Conservation (phyloP, 35 echinoderm and acorn worm genomes). For the Lytechinus variegatus region DNA sequence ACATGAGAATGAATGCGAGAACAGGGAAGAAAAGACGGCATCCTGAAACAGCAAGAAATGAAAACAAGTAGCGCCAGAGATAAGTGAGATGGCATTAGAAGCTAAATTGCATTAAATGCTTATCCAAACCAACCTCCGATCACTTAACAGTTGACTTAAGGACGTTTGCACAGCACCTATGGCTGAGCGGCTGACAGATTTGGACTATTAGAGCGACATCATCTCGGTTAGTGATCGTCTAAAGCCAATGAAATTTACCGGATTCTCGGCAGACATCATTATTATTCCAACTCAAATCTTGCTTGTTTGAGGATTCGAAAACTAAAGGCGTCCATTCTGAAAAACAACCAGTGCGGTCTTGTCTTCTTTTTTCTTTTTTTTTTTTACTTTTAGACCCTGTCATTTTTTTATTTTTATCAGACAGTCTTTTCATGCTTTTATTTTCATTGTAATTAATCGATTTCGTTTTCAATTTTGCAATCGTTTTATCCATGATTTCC, state of each 20-base stretch:
- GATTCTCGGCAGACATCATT: constrained; percentile 25
- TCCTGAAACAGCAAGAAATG: neutral
- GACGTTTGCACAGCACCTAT: constrained; percentile 6
- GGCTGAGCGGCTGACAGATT: constrained; percentile 13
- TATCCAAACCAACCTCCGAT: constrained; percentile 26
- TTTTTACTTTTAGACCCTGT: neutral
- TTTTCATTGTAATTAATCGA: neutral
- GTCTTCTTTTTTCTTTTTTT: neutral
- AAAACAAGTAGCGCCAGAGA: constrained; percentile 25
- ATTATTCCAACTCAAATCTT: constrained; percentile 30
- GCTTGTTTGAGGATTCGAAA: neutral
- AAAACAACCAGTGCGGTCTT: constrained; percentile 17
- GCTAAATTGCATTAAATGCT: constrained; percentile 38
- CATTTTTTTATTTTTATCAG: neutral
- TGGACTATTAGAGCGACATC: neutral
- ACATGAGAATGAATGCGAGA: neutral
- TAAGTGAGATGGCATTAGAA: constrained; percentile 21
- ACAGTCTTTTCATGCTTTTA: neutral
- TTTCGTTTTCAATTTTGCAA: neutral
- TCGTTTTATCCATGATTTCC: neutral
- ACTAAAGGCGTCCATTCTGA: neutral
- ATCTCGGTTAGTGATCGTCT: constrained; percentile 14
- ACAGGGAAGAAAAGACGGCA: neutral
- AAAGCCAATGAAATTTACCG: constrained; percentile 5
- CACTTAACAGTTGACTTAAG: constrained; percentile 42